Evolutionary conservation across 2,888 invertebrate genomes (phyloP).

Genomic region (Clistopyga incitator): DNA sequence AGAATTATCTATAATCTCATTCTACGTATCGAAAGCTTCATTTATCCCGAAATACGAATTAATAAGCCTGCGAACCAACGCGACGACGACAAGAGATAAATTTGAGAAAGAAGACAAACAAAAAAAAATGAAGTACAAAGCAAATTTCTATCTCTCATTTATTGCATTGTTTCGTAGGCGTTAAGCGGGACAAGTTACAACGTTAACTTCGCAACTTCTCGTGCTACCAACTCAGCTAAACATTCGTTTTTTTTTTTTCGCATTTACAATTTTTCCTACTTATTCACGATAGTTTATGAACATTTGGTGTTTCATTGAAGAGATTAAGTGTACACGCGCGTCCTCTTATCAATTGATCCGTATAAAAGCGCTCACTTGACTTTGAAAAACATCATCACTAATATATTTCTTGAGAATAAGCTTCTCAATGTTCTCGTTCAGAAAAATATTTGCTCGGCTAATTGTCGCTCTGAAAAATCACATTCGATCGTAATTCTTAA

Average conservation of each 20-base stretch:
- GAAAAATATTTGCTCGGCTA: conserved; percentile 61
- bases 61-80: conserved; percentile 23
- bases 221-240: background rate
- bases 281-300: conserved; percentile 58
- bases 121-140: conserved; percentile 5
- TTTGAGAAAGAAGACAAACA: no score
- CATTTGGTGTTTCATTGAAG: conserved; percentile 59
- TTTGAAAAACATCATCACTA: conserved; percentile 55
- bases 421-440: conserved; percentile 54
- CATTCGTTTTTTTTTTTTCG: conserved; percentile 21
- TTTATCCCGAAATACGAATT: conserved; percentile 17
- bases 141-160: conserved; percentile 15
- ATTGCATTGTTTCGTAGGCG: conserved; percentile 34
- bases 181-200: conserved; percentile 31
- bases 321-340: conserved; percentile 51
- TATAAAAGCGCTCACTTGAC: conserved; percentile 58
- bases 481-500: conserved; percentile 57
- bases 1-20: conserved; percentile 47
- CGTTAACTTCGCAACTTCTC: conserved; percentile 7
- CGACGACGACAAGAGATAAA: conserved; percentile 23
- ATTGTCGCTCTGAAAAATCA: conserved; percentile 53
- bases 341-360: conserved; percentile 42
- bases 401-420: conserved; percentile 50
- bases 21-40: conserved; percentile 39
- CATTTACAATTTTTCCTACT: conserved; percentile 49